Evolutionary conservation across 1,140 invertebrate genomes (phyloP), one percentile per base, ranked within the genome.

Genomic region (Thaumetopoea pityocampa): DNA sequence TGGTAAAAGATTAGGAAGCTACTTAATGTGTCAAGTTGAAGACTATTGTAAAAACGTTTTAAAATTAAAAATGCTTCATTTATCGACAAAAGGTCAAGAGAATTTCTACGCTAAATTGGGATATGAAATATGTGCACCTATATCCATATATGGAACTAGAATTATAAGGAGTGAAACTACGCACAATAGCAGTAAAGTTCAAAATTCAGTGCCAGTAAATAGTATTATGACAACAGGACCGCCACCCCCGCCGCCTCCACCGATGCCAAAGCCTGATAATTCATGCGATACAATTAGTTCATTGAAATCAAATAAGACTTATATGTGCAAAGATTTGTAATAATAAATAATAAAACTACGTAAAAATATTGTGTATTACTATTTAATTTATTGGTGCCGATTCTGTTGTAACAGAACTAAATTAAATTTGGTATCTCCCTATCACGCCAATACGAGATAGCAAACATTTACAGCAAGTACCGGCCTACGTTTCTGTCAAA

Each of bases 81-180:
- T 94, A 55, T 91, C 90, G 17, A 94, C 93, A 2, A 90, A 90
- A 67, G 92, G 91, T 10, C 90, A 94, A 78, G 92, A 93, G 71
- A 77, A 86, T 19, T 94, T 94, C 80, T 94, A 94, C 61, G 66
- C 81, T 19, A 92, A 92, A 77, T 88, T 94, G 50, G 92, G 92
- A 15, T 94, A 94, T 61, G 74, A 66, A 16, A 63, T 88, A 37
- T 93, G 92, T 63, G 84, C 88, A 17, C 92, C 92, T 3, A 76
- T 94, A 11, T 88, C 90, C 27, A 89, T 91, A 70, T 93, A 88
- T 81, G 91, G 88, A 3, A 57, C 44, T 23, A 42, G 34, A 49
- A 14, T 62, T 30, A 30, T 24, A 29, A 61, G 41, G 42, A 51
- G 24, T 41, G 45, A 43, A 34, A 9, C 32, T 19, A 19, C 18